Evolutionary conservation across 2,797 vertebrate species (phyloP).

Genomic region (Rhodeus uyekii): DNA sequence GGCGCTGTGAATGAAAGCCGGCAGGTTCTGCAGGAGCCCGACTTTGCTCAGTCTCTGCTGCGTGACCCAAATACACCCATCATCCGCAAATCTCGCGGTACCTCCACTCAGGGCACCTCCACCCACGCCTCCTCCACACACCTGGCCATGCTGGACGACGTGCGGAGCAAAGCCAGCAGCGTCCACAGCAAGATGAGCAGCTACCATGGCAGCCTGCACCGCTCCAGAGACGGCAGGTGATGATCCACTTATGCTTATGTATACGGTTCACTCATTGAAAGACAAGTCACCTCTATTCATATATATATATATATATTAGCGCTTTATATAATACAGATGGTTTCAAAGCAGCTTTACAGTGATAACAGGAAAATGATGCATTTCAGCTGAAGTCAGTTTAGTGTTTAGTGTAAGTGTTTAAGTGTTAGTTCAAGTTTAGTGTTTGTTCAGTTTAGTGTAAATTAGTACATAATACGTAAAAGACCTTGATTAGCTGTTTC

Average conservation of each 20-base stretch:
- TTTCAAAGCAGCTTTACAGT: too few relatives aligned
- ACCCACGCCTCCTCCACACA: slow-evolving; percentile 96
- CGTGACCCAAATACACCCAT: slow-evolving; percentile 87
- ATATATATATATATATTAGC: too few relatives aligned
- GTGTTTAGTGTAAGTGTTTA: too few relatives aligned
- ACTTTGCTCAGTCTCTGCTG: slow-evolving; percentile 92
- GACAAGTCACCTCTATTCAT: too few relatives aligned
- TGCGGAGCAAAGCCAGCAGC: slow-evolving; percentile 86
- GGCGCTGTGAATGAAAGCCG: slow-evolving; percentile 94
- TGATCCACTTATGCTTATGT: not conserved
- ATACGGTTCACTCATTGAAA: too few relatives aligned
- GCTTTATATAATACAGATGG: too few relatives aligned
- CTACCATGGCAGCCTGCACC: slow-evolving; percentile 93
- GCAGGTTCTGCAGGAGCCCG: slow-evolving; percentile 93
- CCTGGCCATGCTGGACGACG: slow-evolving; percentile 88
- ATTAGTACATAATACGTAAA: too few relatives aligned
- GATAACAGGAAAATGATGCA: too few relatives aligned
- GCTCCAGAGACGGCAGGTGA: slow-evolving; percentile 88
- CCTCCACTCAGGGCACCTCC: slow-evolving; percentile 95
- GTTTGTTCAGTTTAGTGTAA: too few relatives aligned
- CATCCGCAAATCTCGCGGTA: slow-evolving; percentile 75
- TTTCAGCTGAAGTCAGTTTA: too few relatives aligned
- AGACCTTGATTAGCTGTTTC: too few relatives aligned
- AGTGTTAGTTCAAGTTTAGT: too few relatives aligned
- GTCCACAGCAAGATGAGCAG: slow-evolving; percentile 93